Evolutionary conservation across 2,113 vertebrate species (phyloP).

Genomic region (Hiodon alosoides): DNA sequence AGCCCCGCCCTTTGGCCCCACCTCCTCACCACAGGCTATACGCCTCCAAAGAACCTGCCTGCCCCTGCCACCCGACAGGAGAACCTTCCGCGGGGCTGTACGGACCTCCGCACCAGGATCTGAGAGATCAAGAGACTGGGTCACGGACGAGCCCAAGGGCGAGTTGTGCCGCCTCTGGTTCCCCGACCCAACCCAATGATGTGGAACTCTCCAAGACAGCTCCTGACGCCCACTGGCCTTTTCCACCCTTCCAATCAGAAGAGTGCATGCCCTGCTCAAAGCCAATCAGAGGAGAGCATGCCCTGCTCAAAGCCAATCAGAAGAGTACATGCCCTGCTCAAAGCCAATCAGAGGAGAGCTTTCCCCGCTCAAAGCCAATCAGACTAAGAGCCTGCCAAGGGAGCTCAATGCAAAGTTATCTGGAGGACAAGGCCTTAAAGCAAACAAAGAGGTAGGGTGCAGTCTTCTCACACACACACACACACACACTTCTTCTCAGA

Average conservation of each 20-base stretch:
- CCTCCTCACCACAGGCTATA: constrained; percentile 72
- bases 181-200: constrained; percentile 81
- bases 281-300: constrained; percentile 46
- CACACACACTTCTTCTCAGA: constrained; percentile 12
- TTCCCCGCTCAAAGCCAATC: constrained; percentile 46
- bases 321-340: constrained; percentile 17
- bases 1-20: constrained; percentile 64
- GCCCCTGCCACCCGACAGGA: constrained; percentile 42
- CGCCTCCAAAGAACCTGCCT: constrained; percentile 56
- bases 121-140: constrained; percentile 62
- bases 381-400: constrained; percentile 28
- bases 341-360: constrained; percentile 46
- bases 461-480: background rate
- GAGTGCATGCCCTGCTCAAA: constrained; percentile 36
- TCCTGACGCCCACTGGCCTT: constrained; percentile 42
- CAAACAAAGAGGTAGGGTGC: constrained; percentile 59
- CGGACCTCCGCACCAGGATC: constrained; percentile 45
- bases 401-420: constrained; percentile 33
- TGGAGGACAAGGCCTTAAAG: constrained; percentile 37
- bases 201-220: constrained; percentile 73
- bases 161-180: constrained; percentile 82
- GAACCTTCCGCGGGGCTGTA: constrained; percentile 58
- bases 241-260: constrained; percentile 49
- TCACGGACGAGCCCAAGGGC: constrained; percentile 82
- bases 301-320: constrained; percentile 21